Base-by-base conservation (phyloP, 2,113 vertebrate species). In the Anhinga anhinga region DNA sequence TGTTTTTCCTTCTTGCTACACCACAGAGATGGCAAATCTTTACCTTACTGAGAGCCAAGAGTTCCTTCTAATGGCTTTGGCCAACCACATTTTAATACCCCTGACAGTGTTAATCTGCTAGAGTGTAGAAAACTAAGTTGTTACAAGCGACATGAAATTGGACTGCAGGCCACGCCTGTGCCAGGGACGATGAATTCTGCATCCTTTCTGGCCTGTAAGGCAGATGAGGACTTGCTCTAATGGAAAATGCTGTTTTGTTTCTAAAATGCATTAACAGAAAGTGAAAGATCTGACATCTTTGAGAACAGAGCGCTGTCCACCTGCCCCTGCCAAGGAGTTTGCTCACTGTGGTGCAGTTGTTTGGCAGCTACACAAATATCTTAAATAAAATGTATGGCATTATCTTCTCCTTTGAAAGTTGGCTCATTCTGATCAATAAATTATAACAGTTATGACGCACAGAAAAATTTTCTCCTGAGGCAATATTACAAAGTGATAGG, bases 371-470 rank as follows among this genome's bases (percentile, higher is more conserved):
- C 38, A 86, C 49, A 69, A 84, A 52, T 25, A 90, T 34, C 6
- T 0, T 65, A 94, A 77, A 67, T 86, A 76, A 95, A 96, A 97
- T 78, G 23, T 66, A 88, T 69, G 66, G 56, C 44, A 69, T 86
- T 70, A 61, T 82, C 65, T 89, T 74, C 42, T 95, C 21, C 50
- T 90, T 66, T 79, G 71, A 86, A 92, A 67, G 49, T 2, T 82
- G 36, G 8, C 32, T 90, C 52, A 58, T 40, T 88, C 86, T 93
- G 67, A 96, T 94, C 95, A 95, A 97, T 82, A 95, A 97, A 59
- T 73, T 86, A 93, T 90, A 23, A 80, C 62, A 59, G 52, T 87
- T 83, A 74, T 4, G 47, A 93, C 25, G 69, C 49, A 32, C 30
- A 42, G 76, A 94, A 91, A 82, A 49, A 62, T 79, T 62, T 63